Percentiles rank a stretch among this genome's conserved stretches.
phyloP scores from a whole-genome alignment of 2,797 vertebrate species.

The Stomatorhinus walkeri region DNA sequence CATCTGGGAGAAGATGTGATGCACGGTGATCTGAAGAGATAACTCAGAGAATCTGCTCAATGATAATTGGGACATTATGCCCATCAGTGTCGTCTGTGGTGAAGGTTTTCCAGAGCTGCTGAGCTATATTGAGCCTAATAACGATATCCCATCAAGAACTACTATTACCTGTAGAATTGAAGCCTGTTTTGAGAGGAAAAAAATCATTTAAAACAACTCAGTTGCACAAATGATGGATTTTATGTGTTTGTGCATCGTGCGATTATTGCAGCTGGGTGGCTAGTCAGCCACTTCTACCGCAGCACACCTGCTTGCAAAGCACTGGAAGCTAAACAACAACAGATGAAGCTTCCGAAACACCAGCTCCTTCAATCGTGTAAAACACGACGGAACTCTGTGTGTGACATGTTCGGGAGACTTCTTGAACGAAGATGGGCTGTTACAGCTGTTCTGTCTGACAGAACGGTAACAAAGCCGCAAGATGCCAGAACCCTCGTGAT shows the following conservation, averaged over 20 bases:
- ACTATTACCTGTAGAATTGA: neutral
- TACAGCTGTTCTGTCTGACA: neutral
- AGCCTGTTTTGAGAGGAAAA: slow-evolving; percentile 22
- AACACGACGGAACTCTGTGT: neutral
- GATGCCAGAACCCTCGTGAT: neutral
- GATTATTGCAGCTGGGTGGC: neutral
- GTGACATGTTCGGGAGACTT: neutral
- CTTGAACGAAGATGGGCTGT: neutral
- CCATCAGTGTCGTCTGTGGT: neutral
- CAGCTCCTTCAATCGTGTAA: neutral
- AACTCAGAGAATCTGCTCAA: neutral
- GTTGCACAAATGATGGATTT: slow-evolving; percentile 29
- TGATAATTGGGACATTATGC: neutral
- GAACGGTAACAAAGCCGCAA: neutral
- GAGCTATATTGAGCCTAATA: neutral
- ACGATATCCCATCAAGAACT: neutral
- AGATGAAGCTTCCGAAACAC: neutral
- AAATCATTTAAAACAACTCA: slow-evolving; percentile 41
- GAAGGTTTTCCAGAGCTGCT: neutral
- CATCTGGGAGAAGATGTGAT: neutral
- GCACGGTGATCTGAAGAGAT: neutral
- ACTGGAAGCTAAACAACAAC: slow-evolving; percentile 13
- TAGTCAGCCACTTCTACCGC: slow-evolving; percentile 43
- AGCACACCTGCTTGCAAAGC: slow-evolving; percentile 25
- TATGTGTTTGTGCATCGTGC: neutral